A percentile compares a stretch with the other conserved stretches of the same genome.
Evolutionary conservation across 2,797 vertebrate species (phyloP).

Genomic region (Trachops cirrhosus): DNA sequence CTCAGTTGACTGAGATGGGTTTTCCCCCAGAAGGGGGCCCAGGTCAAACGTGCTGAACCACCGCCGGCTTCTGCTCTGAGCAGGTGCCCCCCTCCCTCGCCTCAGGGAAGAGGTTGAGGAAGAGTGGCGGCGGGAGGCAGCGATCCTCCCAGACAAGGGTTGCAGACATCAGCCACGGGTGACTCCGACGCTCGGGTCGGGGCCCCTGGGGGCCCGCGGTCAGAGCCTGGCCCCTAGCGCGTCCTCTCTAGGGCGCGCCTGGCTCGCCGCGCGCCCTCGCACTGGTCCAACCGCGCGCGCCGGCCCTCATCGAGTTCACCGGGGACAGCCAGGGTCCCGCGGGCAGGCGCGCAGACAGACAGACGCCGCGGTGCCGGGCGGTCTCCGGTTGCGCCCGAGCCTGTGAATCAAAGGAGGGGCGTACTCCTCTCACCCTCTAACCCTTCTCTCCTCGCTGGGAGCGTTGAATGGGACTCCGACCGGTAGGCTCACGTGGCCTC

Average conservation of each 20-base stretch:
- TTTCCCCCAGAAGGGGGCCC: not conserved
- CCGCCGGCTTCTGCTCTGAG: not conserved
- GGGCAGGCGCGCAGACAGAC: slow-evolving; percentile 46
- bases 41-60: not conserved
- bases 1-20: not conserved
- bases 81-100: slow-evolving; percentile 30
- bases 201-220: accelerated
- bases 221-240: not conserved
- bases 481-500: not conserved
- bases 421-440: not conserved
- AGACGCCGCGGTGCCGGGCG: slow-evolving; percentile 49
- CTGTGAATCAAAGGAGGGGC: slow-evolving; percentile 37
- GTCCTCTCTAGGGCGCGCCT: not conserved
- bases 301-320: not conserved
- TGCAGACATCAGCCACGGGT: not conserved
- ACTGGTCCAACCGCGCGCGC: not conserved
- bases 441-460: not conserved
- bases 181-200: not conserved
- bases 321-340: not conserved
- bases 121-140: accelerated
- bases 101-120: not conserved
- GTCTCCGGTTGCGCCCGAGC: not conserved
- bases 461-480: not conserved
- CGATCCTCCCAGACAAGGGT: accelerated
- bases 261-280: not conserved